Percentiles rank a stretch among this genome's conserved stretches.
Evolutionary conservation across 2,888 invertebrate species (phyloP).

Genomic region (Phlogophora meticulosa): DNA sequence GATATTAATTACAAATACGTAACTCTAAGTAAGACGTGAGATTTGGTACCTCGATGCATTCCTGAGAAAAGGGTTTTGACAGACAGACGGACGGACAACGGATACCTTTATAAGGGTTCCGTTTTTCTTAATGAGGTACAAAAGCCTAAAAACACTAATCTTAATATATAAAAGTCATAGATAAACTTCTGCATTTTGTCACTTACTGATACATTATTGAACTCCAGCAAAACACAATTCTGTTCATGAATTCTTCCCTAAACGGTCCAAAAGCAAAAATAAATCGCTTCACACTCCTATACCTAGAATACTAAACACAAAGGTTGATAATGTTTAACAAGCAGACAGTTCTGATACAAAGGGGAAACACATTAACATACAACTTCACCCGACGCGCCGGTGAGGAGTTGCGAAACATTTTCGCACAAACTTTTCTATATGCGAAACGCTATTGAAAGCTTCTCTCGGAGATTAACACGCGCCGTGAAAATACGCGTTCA

Average conservation of each 20-base stretch:
- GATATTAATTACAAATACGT: too few relatives aligned
- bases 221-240: not conserved
- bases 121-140: too few relatives aligned
- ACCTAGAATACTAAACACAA: constrained; percentile 57
- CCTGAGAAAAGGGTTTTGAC: too few relatives aligned
- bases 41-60: too few relatives aligned
- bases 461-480: constrained; percentile 87
- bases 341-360: constrained; percentile 86
- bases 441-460: constrained; percentile 89
- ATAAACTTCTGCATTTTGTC: not conserved
- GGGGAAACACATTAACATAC: constrained; percentile 89
- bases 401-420: constrained; percentile 88
- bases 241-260: not conserved
- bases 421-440: constrained; percentile 88
- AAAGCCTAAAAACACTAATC: not conserved
- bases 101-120: too few relatives aligned
- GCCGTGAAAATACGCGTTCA: constrained; percentile 86
- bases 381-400: constrained; percentile 80
- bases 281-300: constrained; percentile 23
- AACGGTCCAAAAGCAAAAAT: constrained; percentile 35
- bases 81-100: too few relatives aligned
- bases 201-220: not conserved
- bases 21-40: too few relatives aligned
- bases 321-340: constrained; percentile 77
- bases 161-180: not conserved